Conservation (phyloP, 2,888 invertebrate genomes). For the Acronicta alni region DNA sequence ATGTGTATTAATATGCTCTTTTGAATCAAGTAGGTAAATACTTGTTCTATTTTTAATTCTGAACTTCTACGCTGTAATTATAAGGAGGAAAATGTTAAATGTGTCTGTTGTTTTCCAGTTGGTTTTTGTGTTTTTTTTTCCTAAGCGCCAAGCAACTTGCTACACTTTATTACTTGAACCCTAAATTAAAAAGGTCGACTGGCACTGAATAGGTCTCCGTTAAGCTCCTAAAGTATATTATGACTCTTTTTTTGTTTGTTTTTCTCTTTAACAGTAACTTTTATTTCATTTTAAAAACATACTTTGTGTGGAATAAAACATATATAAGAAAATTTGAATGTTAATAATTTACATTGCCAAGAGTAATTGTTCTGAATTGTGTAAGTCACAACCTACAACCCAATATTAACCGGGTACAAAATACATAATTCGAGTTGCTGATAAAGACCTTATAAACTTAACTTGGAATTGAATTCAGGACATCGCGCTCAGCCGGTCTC, state of each 20-base stretch:
- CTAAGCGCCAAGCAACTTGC: conserved; percentile 26
- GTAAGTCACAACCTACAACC: too few relatives aligned
- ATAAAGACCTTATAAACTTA: too few relatives aligned
- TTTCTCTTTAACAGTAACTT: conserved; percentile 7
- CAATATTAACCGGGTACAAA: too few relatives aligned
- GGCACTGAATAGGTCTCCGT: conserved; percentile 24
- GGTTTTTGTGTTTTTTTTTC: conserved; percentile 26
- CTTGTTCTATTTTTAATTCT: background rate
- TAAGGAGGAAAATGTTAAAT: conserved; percentile 8
- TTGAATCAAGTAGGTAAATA: background rate
- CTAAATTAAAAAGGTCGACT: conserved; percentile 48
- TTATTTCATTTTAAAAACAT: background rate
- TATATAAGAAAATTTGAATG: too few relatives aligned
- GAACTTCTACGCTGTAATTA: conserved; percentile 8
- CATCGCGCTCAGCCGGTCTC: too few relatives aligned
- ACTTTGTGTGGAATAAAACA: background rate
- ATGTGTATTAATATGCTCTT: background rate
- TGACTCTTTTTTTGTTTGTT: conserved; percentile 19
- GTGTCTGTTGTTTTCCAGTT: conserved; percentile 21
- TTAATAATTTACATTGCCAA: too few relatives aligned
- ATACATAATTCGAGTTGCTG: too few relatives aligned
- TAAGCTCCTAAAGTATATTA: conserved; percentile 24
- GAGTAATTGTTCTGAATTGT: too few relatives aligned
- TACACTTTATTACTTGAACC: conserved; percentile 44
- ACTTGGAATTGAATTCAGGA: too few relatives aligned